Conservation (phyloP, 2,888 invertebrate species). For the Blastobasis adustella region DNA sequence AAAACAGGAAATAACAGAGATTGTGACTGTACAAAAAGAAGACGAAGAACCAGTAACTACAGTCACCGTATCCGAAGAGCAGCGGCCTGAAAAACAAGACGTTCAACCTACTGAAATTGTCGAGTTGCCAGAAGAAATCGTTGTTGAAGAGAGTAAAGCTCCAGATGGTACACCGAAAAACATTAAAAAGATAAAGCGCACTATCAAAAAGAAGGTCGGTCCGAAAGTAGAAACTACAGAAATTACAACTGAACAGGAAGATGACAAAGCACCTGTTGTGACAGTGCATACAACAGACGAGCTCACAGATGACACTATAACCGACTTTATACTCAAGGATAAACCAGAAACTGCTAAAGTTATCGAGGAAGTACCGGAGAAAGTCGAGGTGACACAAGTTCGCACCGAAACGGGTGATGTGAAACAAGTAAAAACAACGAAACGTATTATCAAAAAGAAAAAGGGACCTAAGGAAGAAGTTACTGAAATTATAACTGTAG, state of each 20-base stretch:
- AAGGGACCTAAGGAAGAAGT: slow-evolving; percentile 38
- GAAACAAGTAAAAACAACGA: slow-evolving; percentile 30
- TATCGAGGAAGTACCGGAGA: slow-evolving; percentile 29
- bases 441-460: slow-evolving; percentile 25
- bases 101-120: slow-evolving; percentile 22
- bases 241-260: slow-evolving; percentile 12
- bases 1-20: slow-evolving; percentile 44
- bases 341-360: slow-evolving; percentile 26
- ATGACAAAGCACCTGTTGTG: slow-evolving; percentile 32
- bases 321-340: slow-evolving; percentile 6
- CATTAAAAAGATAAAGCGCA: slow-evolving; percentile 37
- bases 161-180: slow-evolving; percentile 35
- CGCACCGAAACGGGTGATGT: slow-evolving; percentile 39
- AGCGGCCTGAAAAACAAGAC: neutral
- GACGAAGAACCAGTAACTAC: slow-evolving; percentile 25
- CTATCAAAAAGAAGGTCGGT: slow-evolving; percentile 49
- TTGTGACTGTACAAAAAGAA: slow-evolving; percentile 50
- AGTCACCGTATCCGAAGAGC: slow-evolving; percentile 25
- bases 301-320: slow-evolving; percentile 20
- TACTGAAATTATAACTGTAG: slow-evolving; percentile 41
- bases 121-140: slow-evolving; percentile 40
- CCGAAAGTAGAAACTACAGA: slow-evolving; percentile 27
- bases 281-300: slow-evolving; percentile 37
- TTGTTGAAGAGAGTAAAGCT: slow-evolving; percentile 24
- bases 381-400: slow-evolving; percentile 39